Evolutionary conservation across 2,797 vertebrate species (phyloP).

Genomic region (Tiaroga cobitis): DNA sequence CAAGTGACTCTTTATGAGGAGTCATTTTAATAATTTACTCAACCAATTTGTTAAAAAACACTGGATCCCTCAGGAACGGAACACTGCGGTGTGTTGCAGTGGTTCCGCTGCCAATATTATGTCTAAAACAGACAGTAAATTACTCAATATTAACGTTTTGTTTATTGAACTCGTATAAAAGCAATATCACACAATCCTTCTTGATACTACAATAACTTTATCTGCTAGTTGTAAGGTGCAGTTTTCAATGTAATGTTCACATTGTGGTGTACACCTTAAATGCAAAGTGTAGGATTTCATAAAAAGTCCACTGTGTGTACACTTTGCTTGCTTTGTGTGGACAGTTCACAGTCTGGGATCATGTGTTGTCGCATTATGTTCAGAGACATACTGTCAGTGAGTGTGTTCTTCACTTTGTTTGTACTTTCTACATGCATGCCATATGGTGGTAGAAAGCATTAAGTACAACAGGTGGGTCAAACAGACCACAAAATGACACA

Average conservation of each 20-base stretch:
- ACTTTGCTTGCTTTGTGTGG: background rate
- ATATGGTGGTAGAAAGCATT: constrained; percentile 20
- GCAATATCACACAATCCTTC: background rate
- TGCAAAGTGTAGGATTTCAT: background rate
- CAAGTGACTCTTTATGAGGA: background rate
- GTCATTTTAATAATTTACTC: background rate
- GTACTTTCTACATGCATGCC: constrained; percentile 31
- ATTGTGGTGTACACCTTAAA: background rate
- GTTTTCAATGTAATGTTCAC: background rate
- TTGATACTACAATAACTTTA: background rate
- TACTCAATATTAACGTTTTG: background rate
- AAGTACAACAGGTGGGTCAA: background rate
- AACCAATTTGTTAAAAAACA: background rate
- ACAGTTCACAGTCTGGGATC: background rate
- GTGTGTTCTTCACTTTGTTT: constrained; percentile 16
- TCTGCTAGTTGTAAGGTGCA: background rate
- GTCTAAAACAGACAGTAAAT: background rate
- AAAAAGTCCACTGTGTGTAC: background rate
- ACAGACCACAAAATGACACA: background rate
- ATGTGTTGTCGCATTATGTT: background rate
- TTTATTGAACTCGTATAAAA: background rate
- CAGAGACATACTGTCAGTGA: constrained; percentile 13
- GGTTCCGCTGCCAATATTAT: background rate
- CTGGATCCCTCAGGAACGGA: background rate
- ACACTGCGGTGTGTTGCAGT: too few relatives aligned